These are phyloP conservation scores for Graphium colonna DNA, from an alignment of 2,888 invertebrate genomes.

Conservation along the genomic window DNA sequence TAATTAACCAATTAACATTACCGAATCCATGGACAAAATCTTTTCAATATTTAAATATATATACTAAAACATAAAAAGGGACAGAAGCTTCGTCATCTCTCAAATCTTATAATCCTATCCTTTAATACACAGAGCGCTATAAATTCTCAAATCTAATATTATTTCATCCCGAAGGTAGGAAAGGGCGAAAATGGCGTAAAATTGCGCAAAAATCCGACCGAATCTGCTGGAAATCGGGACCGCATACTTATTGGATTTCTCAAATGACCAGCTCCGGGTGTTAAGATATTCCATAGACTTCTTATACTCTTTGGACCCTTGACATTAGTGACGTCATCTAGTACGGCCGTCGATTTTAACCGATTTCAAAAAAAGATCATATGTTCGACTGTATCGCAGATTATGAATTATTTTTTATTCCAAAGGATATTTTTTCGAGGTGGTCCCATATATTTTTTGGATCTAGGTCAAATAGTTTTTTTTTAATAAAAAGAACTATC, in stretches of 20 bases:
- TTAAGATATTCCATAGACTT: conserved; percentile 18
- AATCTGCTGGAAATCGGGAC: conserved; percentile 14
- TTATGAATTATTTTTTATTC: too few relatives aligned
- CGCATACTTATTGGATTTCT: conserved; percentile 23
- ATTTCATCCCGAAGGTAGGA: not conserved
- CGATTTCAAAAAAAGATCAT: too few relatives aligned
- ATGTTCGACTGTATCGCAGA: too few relatives aligned
- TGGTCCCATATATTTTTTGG: too few relatives aligned
- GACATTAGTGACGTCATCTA: conserved; percentile 1
- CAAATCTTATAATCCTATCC: conserved; percentile 1
- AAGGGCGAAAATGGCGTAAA: conserved; percentile 5
- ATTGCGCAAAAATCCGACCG: conserved; percentile 17
- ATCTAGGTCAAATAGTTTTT: too few relatives aligned
- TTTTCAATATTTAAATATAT: too few relatives aligned
- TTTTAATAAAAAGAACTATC: too few relatives aligned
- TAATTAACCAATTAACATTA: too few relatives aligned
- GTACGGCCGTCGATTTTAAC: too few relatives aligned
- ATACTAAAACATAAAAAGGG: not conserved
- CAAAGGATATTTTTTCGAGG: too few relatives aligned
- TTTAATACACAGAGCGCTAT: not conserved
- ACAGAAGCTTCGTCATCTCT: not conserved
- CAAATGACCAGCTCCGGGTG: conserved; percentile 19
- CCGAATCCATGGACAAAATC: too few relatives aligned
- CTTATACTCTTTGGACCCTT: not conserved
- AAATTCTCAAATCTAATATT: conserved; percentile 1